Conservation (phyloP, 2,113 vertebrate species). For the Sula dactylatra region DNA sequence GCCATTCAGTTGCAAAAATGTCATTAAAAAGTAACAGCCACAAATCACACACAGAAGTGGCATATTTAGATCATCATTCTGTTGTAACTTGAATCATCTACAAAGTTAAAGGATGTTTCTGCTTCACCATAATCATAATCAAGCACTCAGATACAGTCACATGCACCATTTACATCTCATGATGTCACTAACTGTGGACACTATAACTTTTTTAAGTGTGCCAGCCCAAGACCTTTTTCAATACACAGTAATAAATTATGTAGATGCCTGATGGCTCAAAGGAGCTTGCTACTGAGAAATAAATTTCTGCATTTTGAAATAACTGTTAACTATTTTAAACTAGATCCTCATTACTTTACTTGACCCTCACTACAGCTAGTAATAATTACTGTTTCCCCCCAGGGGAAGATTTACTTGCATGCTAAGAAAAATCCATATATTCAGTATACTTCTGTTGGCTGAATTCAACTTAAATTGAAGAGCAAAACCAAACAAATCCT, state of each 20-base stretch:
- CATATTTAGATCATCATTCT: not conserved
- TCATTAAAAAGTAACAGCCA: not conserved
- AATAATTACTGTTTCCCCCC: not conserved
- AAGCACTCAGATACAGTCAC: not conserved
- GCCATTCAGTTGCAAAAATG: not conserved
- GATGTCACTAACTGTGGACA: not conserved
- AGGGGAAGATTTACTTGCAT: not conserved
- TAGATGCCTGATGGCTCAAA: not conserved
- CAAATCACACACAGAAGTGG: not conserved
- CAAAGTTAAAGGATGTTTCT: not conserved
- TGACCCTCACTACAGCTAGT: not conserved
- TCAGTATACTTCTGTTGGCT: not conserved
- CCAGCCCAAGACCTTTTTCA: not conserved
- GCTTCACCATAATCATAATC: not conserved
- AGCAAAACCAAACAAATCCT: not conserved
- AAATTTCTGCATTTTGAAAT: not conserved
- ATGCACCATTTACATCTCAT: not conserved
- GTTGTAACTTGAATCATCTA: not conserved
- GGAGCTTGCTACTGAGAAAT: not conserved
- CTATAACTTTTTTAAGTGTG: not conserved
- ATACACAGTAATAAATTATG: not conserved
- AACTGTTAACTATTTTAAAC: not conserved
- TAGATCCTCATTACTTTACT: not conserved
- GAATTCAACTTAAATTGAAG: not conserved
- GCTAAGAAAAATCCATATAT: not conserved